Conservation (phyloP, 2,888 invertebrate species). For the Orthosia gracilis region DNA sequence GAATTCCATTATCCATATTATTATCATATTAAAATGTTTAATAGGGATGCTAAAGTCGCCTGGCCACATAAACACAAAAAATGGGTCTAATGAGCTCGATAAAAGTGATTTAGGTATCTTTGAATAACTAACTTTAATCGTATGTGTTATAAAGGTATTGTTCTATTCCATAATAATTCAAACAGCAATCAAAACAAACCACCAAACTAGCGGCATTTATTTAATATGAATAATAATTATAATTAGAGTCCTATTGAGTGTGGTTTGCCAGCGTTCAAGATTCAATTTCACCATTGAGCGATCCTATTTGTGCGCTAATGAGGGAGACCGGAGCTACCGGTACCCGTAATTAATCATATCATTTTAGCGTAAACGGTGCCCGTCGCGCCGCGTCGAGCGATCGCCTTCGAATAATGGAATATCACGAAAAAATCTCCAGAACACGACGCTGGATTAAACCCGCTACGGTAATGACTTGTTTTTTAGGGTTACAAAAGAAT, state of each 20-base stretch:
- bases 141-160: slow-evolving; percentile 16
- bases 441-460: slow-evolving; percentile 87
- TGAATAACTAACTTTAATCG: slow-evolving; percentile 8
- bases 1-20: slow-evolving; percentile 17
- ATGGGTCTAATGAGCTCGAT: slow-evolving; percentile 33
- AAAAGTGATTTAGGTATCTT: slow-evolving; percentile 18
- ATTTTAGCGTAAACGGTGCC: slow-evolving; percentile 88
- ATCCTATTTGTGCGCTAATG: slow-evolving; percentile 89
- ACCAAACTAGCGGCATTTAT: slow-evolving; percentile 65
- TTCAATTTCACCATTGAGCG: slow-evolving; percentile 90
- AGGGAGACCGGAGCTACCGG: slow-evolving; percentile 82
- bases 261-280: slow-evolving; percentile 80
- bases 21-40: slow-evolving; percentile 48
- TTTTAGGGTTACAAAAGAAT: slow-evolving; percentile 90
- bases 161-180: slow-evolving; percentile 26
- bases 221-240: slow-evolving; percentile 85
- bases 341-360: slow-evolving; percentile 89
- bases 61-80: slow-evolving; percentile 34
- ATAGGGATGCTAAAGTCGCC: slow-evolving; percentile 23
- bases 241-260: slow-evolving; percentile 86
- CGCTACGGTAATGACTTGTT: slow-evolving; percentile 90
- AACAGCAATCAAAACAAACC: slow-evolving; percentile 57
- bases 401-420: slow-evolving; percentile 88
- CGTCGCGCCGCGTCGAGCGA: slow-evolving; percentile 82
- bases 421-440: slow-evolving; percentile 86